phyloP scores from a whole-genome alignment of 2,797 vertebrate species.

The Tauraco hartlaubi region DNA sequence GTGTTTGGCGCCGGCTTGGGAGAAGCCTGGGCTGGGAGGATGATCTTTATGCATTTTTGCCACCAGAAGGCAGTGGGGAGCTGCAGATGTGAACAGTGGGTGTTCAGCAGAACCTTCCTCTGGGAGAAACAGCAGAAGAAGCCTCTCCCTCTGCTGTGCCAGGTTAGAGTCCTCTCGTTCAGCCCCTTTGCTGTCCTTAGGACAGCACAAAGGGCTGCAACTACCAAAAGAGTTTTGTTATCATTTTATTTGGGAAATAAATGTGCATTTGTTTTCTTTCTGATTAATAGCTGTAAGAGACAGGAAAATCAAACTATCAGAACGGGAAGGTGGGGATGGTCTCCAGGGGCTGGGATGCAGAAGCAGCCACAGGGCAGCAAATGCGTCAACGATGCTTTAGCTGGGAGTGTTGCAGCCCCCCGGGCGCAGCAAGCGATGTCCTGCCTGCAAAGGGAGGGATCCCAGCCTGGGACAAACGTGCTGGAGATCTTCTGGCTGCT shows the following conservation, averaged over 20 bases:
- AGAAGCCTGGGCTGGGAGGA: neutral
- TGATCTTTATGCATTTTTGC: slow-evolving; percentile 25
- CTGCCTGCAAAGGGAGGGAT: neutral
- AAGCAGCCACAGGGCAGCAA: neutral
- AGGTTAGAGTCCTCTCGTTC: neutral
- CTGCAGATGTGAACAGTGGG: neutral
- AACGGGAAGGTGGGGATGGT: neutral
- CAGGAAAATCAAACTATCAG: neutral
- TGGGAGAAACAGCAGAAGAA: neutral
- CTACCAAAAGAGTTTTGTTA: neutral
- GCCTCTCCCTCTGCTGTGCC: neutral
- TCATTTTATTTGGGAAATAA: neutral
- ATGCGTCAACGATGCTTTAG: fast-evolving
- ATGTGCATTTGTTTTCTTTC: neutral
- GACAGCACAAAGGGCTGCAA: neutral
- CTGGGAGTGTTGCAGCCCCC: neutral
- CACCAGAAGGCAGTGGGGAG: slow-evolving; percentile 61
- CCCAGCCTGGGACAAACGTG: neutral
- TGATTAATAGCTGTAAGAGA: neutral
- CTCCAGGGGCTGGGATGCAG: neutral
- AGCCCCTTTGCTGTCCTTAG: neutral
- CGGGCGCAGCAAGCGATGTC: fast-evolving
- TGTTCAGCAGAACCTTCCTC: neutral
- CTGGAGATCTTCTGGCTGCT: fast-evolving
- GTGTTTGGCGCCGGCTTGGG: neutral